Base-by-base conservation (phyloP, 2,888 invertebrate species). In the Erebia palarica region DNA sequence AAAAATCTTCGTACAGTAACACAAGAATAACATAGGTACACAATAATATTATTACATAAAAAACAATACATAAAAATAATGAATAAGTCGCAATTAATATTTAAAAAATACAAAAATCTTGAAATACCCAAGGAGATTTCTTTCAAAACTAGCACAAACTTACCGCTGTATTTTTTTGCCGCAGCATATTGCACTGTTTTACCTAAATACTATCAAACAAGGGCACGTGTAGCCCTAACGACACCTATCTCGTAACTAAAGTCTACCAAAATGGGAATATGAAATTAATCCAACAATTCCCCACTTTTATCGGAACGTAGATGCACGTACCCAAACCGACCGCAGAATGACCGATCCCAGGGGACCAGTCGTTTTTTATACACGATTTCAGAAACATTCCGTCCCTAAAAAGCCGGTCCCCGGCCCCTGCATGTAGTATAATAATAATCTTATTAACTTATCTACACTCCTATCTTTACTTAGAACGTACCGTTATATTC, bases 381-480 rank as follows among this genome's bases (percentile, higher is more conserved):
- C 87, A 90, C 91, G 87, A 81, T 88, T 87, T 89, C 89, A 86
- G 88, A 88, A 86, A 90, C 91, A 91, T 91, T 91, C 91, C 92
- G 87, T 84, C 86, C 87, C 84, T 87, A 90, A 90, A 73, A 89
- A 91, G 85, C 91, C 91, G 91, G 91, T 91, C 89, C 79, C 86
- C 87, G 89, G 87, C 86, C 89, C 86, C 87, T 86, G 82, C 86
- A 82, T 84, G 85, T 86, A 85, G 86, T 89, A 89, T 91, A 91
- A 91, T 90, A 91, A 90, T 91, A 92, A 91, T 90, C 91, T 91
- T 92, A 92, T 93, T 91, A 91, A 91, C 90, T 89, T 92, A 92
- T 92, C 91, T 91, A 86, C 86, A 88, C 88, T 88, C 88, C 87
- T 89, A 91, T 91, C 91, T 91, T 91, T 90, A 92, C 91, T 91